A percentile compares a stretch with the other conserved stretches of the same genome.
These are phyloP conservation scores for Palythoa heliodiscus DNA, from an alignment of 92 coral and sea anemone species.

Conservation along the genomic window DNA sequence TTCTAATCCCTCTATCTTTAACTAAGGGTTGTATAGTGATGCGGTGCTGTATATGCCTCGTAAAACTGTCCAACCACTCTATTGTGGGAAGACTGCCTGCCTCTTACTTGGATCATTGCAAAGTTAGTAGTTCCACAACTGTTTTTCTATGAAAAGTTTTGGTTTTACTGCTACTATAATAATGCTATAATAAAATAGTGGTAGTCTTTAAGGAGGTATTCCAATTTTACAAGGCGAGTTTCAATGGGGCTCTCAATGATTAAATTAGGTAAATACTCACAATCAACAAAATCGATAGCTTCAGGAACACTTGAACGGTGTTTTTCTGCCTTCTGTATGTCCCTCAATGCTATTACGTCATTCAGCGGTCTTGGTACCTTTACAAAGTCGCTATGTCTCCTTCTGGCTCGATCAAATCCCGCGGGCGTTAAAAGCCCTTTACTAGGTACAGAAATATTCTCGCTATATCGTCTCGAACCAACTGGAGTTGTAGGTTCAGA, in stretches of 20 bases:
- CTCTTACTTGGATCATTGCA: too few relatives aligned
- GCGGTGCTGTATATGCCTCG: neutral
- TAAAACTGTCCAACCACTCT: neutral
- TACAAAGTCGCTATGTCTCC: slow-evolving; percentile 83
- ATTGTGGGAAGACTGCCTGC: neutral
- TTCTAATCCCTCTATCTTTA: too few relatives aligned
- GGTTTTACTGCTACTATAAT: too few relatives aligned
- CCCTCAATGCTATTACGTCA: slow-evolving; percentile 70
- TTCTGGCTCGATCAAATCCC: slow-evolving; percentile 16
- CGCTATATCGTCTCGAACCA: slow-evolving; percentile 11
- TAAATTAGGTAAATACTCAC: neutral
- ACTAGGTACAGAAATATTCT: neutral
- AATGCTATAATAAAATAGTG: too few relatives aligned
- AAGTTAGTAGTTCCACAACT: neutral
- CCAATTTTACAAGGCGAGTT: too few relatives aligned
- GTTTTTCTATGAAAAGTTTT: neutral
- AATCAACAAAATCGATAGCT: slow-evolving; percentile 27
- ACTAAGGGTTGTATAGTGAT: too few relatives aligned
- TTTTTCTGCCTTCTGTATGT: slow-evolving; percentile 53
- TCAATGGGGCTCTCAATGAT: too few relatives aligned
- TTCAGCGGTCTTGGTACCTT: slow-evolving; percentile 70
- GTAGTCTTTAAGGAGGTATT: too few relatives aligned
- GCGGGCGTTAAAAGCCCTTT: slow-evolving; percentile 11
- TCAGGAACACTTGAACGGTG: slow-evolving; percentile 19
- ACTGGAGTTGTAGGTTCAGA: slow-evolving; percentile 35